A percentile compares a stretch with the other conserved stretches of the same genome.
phyloP scores from a whole-genome alignment of 2,888 invertebrate genomes.

The Eupelmus urozonus region DNA sequence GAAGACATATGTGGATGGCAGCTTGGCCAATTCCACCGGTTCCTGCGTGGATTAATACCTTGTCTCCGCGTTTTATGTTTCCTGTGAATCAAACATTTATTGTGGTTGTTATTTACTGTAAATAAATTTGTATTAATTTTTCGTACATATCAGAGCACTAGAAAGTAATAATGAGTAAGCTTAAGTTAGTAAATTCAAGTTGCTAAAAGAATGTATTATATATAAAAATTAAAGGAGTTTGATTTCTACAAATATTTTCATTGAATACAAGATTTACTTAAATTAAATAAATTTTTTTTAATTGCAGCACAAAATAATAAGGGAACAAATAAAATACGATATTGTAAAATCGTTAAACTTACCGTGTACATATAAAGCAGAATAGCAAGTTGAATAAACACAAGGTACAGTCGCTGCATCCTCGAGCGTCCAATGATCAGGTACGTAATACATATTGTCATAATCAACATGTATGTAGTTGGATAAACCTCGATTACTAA shows the following conservation, averaged over 20 bases:
- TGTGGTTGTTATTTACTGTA: no score
- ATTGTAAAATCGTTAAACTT: conserved; percentile 62
- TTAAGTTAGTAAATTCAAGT: no score
- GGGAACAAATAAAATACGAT: no score
- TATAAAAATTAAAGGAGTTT: no score
- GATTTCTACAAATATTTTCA: no score
- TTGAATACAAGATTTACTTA: no score
- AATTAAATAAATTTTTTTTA: no score
- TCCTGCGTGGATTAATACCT: conserved; percentile 77
- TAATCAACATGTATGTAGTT: conserved; percentile 78
- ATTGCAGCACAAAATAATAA: no score
- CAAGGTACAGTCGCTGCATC: conserved; percentile 84
- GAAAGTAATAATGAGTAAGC: no score
- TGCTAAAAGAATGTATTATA: no score
- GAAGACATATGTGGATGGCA: conserved; percentile 82
- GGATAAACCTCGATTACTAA: conserved; percentile 77
- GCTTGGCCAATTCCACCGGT: conserved; percentile 84
- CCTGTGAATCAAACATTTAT: conserved; percentile 73
- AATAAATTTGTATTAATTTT: no score
- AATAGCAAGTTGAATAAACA: conserved; percentile 82
- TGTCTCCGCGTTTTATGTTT: conserved; percentile 77
- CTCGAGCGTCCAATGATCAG: conserved; percentile 81
- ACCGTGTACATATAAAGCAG: conserved; percentile 81
- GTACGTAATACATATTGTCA: conserved; percentile 79
- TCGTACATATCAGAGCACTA: no score